These are phyloP conservation scores for Rhopalosiphum nymphaeae DNA, from an alignment of 2,888 invertebrate genomes.

Conservation along the genomic window DNA sequence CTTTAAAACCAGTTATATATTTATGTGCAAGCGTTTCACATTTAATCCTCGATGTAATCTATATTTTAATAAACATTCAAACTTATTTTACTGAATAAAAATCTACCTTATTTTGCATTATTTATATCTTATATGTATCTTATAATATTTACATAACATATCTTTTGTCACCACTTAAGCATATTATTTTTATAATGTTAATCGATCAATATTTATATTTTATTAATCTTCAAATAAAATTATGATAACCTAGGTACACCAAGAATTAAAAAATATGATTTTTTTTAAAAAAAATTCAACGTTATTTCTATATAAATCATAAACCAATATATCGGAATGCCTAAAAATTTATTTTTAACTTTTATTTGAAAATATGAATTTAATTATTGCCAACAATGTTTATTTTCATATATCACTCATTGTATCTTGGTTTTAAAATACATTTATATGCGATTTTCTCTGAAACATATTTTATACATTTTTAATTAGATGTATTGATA, in stretches of 20 bases:
- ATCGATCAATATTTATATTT: not conserved
- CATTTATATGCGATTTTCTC: not conserved
- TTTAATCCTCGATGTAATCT: not conserved
- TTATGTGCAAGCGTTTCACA: not conserved
- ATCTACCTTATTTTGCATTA: not conserved
- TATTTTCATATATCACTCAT: not conserved
- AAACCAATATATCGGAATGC: not conserved
- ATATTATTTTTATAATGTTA: not conserved
- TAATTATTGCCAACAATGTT: not conserved
- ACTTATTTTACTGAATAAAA: not conserved
- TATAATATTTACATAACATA: not conserved
- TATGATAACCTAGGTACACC: not conserved
- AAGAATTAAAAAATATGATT: not conserved
- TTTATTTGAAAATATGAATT: not conserved
- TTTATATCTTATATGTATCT: not conserved
- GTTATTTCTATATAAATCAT: not conserved
- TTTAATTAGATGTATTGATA: not conserved
- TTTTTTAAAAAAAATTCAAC: not conserved
- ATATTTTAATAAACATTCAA: not conserved
- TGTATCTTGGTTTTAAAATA: not conserved
- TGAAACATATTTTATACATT: not conserved
- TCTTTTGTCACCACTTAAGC: not conserved
- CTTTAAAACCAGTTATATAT: not conserved
- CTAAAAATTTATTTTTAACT: not conserved
- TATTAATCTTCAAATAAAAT: not conserved